Conservation (phyloP, 2,888 invertebrate genomes). For the Notodonta ziczac region DNA sequence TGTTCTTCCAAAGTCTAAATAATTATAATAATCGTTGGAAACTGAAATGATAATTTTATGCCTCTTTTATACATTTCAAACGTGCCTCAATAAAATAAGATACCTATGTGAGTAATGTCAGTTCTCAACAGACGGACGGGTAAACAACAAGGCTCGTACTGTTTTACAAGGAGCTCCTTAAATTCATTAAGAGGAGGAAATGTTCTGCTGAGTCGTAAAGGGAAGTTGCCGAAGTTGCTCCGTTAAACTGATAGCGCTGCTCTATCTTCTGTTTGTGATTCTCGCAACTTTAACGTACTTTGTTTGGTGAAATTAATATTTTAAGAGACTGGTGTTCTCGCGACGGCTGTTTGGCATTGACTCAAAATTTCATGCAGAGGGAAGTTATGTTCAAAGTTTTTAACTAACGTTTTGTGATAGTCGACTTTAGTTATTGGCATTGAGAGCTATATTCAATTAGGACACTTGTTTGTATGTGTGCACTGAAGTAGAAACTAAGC, state of each 20-base stretch:
- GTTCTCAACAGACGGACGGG: constrained; percentile 15
- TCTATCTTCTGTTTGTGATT: constrained; percentile 40
- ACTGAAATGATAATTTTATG: background rate
- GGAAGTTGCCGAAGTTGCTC: constrained; percentile 47
- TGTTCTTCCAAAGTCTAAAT: no score
- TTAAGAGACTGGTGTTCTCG: constrained; percentile 30
- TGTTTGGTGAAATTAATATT: constrained; percentile 42
- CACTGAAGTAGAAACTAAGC: no score
- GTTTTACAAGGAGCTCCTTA: constrained; percentile 44
- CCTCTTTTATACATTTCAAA: background rate
- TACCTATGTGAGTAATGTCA: background rate
- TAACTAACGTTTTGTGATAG: background rate
- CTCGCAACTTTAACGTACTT: constrained; percentile 34
- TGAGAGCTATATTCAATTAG: background rate
- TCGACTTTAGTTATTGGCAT: background rate
- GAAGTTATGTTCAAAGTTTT: constrained; percentile 15
- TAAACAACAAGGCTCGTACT: constrained; percentile 25
- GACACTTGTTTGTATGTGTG: no score
- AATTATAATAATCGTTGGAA: background rate
- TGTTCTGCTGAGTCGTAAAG: constrained; percentile 47
- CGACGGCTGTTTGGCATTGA: constrained; percentile 9
- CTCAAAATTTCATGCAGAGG: constrained; percentile 14
- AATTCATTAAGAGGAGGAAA: constrained; percentile 56
- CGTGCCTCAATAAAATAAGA: background rate
- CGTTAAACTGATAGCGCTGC: constrained; percentile 50